These are phyloP conservation scores for Chironex yamaguchii DNA, from an alignment of 30 jellyfish, hydroid and myxozoan species.

Conservation along the genomic window DNA sequence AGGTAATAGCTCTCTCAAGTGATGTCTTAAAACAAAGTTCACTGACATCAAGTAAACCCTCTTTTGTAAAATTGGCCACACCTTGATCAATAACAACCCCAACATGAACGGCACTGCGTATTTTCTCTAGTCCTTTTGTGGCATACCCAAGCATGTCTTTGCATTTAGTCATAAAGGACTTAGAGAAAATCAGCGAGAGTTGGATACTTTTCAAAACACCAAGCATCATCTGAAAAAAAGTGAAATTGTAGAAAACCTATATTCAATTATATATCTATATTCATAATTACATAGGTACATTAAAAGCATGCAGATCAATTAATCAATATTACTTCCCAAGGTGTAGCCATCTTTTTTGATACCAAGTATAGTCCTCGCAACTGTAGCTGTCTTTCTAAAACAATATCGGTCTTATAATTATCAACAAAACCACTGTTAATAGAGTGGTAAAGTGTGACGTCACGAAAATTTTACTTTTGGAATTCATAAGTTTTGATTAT, in stretches of 20 bases:
- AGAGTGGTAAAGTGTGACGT: too few relatives aligned
- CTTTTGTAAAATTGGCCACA: constrained; percentile 21
- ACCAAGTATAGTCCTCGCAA: too few relatives aligned
- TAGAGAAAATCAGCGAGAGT: constrained; percentile 53
- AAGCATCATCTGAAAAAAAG: constrained; percentile 64
- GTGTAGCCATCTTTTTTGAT: too few relatives aligned
- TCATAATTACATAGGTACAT: too few relatives aligned
- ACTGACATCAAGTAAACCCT: constrained; percentile 65
- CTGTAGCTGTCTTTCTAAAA: too few relatives aligned
- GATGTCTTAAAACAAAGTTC: constrained; percentile 86
- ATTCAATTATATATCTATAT: too few relatives aligned
- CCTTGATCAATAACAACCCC: constrained; percentile 58
- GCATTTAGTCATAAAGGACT: constrained; percentile 61
- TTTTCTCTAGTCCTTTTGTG: constrained; percentile 59
- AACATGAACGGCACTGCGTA: constrained; percentile 66
- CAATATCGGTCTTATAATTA: too few relatives aligned
- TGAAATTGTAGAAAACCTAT: not conserved
- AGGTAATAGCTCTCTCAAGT: constrained; percentile 73
- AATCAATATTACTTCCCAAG: too few relatives aligned
- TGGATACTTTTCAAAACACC: constrained; percentile 58
- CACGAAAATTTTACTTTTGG: too few relatives aligned
- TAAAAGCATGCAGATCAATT: too few relatives aligned
- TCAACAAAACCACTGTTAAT: too few relatives aligned
- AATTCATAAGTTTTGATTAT: too few relatives aligned
- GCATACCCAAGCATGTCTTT: constrained; percentile 47